A percentile compares a stretch with the other conserved stretches of the same genome.
Evolutionary conservation across 2,888 invertebrate species (phyloP).

Genomic region (Marasmarcha lunaedactyla): DNA sequence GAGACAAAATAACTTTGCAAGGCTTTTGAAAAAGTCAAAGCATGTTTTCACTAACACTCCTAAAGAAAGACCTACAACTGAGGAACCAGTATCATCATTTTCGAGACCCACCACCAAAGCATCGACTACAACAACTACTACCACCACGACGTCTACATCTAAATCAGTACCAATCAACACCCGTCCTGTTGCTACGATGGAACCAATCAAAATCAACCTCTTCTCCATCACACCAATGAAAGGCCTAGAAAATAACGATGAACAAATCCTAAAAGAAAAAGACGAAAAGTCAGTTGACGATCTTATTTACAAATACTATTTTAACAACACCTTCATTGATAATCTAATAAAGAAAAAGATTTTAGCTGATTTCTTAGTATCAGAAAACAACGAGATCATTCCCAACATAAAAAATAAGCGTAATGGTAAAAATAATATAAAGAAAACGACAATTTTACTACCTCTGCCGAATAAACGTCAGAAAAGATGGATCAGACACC

Average conservation of each 20-base stretch:
- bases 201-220: slow-evolving; percentile 43
- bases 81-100: not conserved
- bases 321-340: slow-evolving; percentile 57
- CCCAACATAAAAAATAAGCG: slow-evolving; percentile 34
- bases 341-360: slow-evolving; percentile 44
- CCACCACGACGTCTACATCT: slow-evolving; percentile 7
- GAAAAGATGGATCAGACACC: slow-evolving; percentile 42
- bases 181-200: slow-evolving; percentile 14
- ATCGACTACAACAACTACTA: slow-evolving; percentile 8
- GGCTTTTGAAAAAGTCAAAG: slow-evolving; percentile 48
- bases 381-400: slow-evolving; percentile 19
- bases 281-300: slow-evolving; percentile 49
- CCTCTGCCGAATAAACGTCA: slow-evolving; percentile 18
- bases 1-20: slow-evolving; percentile 48
- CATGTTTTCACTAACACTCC: slow-evolving; percentile 26
- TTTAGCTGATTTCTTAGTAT: slow-evolving; percentile 25
- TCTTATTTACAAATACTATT: slow-evolving; percentile 56
- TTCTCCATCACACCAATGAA: slow-evolving; percentile 35
- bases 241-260: slow-evolving; percentile 38
- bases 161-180: too few relatives aligned
- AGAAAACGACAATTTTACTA: slow-evolving; percentile 32
- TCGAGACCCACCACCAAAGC: not conserved
- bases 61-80: not conserved
- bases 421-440: slow-evolving; percentile 11
- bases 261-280: slow-evolving; percentile 46